Percentiles rank a stretch among this genome's conserved stretches.
These are phyloP conservation scores for Agelastica alni DNA, from an alignment of 2,888 invertebrate species.

Conservation along the genomic window DNA sequence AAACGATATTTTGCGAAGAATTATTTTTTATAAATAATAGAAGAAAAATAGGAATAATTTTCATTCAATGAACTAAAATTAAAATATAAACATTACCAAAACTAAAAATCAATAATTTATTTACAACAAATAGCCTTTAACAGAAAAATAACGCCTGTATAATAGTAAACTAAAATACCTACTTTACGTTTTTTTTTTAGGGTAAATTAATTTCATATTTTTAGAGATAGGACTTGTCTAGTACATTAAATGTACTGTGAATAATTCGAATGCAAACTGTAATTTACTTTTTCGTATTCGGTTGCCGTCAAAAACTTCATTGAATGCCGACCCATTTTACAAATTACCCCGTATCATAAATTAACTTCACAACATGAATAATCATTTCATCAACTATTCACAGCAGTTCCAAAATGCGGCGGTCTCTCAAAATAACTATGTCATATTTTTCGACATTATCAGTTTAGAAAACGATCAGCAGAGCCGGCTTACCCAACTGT, in stretches of 20 bases:
- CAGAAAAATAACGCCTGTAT: no score
- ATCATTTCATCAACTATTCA: constrained; percentile 16
- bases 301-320: constrained; percentile 2
- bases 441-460: constrained; percentile 13
- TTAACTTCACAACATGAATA: constrained; percentile 10
- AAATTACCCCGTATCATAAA: constrained; percentile 7
- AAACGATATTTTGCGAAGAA: no score
- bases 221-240: background rate
- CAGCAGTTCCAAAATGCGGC: constrained; percentile 6
- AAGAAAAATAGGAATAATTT: no score
- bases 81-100: no score
- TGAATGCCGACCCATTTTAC: background rate
- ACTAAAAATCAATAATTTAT: no score
- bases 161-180: no score
- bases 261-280: background rate
- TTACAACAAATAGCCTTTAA: no score
- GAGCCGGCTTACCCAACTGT: background rate
- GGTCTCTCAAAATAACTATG: constrained; percentile 5
- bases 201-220: no score
- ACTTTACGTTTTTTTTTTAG: no score
- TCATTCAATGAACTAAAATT: no score
- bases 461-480: constrained; percentile 14
- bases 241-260: no score
- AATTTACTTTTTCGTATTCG: constrained; percentile 5
- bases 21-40: no score